phyloP scores from a whole-genome alignment of 2,888 invertebrate genomes.

The Nycteola revayana region DNA sequence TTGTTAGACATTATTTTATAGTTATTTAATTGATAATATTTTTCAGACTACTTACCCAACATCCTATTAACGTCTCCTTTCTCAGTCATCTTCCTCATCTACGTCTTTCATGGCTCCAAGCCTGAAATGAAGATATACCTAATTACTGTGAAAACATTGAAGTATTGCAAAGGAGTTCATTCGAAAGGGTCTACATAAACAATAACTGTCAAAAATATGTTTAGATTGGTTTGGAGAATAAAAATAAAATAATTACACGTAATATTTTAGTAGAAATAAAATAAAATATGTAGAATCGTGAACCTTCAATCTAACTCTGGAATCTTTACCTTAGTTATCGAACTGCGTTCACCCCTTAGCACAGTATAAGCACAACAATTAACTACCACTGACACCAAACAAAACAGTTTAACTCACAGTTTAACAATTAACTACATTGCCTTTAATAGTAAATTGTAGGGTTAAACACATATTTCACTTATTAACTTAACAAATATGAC shows the following conservation, averaged over 20 bases:
- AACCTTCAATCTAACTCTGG: no score
- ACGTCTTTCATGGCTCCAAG: slow-evolving; percentile 62
- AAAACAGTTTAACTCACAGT: slow-evolving; percentile 41
- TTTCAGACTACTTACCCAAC: slow-evolving; percentile 70
- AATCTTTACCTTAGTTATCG: slow-evolving; percentile 50
- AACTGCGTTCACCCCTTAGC: slow-evolving; percentile 41
- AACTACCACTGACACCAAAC: slow-evolving; percentile 61
- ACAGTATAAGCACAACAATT: slow-evolving; percentile 55
- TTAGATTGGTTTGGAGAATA: no score
- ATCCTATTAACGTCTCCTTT: slow-evolving; percentile 71
- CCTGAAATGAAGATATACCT: no score
- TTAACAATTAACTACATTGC: slow-evolving; percentile 36
- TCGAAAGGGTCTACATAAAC: no score
- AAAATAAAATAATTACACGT: no score
- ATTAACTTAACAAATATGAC: slow-evolving; percentile 43
- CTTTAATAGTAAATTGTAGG: slow-evolving; percentile 26
- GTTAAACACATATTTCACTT: slow-evolving; percentile 52
- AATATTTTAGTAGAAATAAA: no score
- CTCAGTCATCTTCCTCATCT: slow-evolving; percentile 75
- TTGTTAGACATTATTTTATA: no score
- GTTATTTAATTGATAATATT: no score
- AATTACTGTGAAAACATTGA: no score
- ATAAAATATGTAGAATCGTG: no score
- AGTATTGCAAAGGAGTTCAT: no score
- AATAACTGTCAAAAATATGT: no score